Base-by-base conservation (phyloP, 2,113 vertebrate genomes). In the Strix uralensis region DNA sequence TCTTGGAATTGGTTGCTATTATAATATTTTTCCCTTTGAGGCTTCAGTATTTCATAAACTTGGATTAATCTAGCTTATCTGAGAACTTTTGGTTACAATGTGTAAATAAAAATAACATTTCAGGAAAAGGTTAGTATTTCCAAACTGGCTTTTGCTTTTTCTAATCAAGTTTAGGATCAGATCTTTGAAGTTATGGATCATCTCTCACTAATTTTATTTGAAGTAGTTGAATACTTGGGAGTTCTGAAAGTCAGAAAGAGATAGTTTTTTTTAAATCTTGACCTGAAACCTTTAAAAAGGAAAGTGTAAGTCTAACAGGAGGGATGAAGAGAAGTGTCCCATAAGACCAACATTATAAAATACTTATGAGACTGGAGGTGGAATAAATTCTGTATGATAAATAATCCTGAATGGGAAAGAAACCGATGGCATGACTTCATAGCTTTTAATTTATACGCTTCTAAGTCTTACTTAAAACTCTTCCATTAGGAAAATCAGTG, bases 91-190 rank as follows among this genome's bases (percentile, higher is more conserved):
- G 5, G 67, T 90, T 83, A 66, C 44, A 96, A 40, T 79, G 84
- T 51, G 71, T 54, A 92, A 94, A 96, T 82, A 93, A 87, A 92
- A 93, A 92, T 83, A 94, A 81, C 44, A 81, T 78, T 94, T 95
- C 59, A 54, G 32, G 52, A 55, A 83, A 91, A 92, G 38, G 75
- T 78, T 80, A 88, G n/a, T 34, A 58, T 88, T 90, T 91, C 65
- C 47, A 92, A 90, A 44, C 13, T 78, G 22, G 18, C 7, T 75
- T 92, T 88, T 85, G 10, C 10, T 71, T 91, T 79, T 88, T 67
- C 15, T 75, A 30, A 36, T 40, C 11, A 46, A 49, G 6, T 15
- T 72, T 84, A 55, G 34, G 13, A 55, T 57, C 15, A 82, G 22
- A 40, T n/a, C 27, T 71, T 75, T 42, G 47, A 71, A 66, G 26